Evolutionary conservation across 2,797 vertebrate genomes (phyloP).

Genomic region (Chrosomus eos): DNA sequence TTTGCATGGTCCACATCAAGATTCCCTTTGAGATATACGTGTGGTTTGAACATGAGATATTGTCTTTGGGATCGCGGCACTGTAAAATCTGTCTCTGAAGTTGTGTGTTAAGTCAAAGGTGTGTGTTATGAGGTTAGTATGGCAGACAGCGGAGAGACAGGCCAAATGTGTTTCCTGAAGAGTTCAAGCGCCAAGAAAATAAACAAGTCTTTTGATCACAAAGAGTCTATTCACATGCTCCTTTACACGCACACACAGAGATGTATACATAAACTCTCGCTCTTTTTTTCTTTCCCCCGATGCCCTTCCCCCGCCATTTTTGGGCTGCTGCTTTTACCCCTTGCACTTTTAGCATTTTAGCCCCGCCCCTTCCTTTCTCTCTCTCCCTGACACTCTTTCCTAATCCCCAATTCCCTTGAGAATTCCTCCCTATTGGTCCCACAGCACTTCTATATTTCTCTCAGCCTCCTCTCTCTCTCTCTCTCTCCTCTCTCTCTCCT

Average conservation of each 20-base stretch:
- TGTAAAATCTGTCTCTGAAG: slow-evolving; percentile 61
- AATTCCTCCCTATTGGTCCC: slow-evolving; percentile 63
- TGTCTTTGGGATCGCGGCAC: slow-evolving; percentile 4
- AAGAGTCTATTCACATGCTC: slow-evolving; percentile 78
- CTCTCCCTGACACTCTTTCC: slow-evolving; percentile 50
- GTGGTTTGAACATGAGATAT: slow-evolving; percentile 2
- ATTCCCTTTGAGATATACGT: neutral
- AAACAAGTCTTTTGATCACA: slow-evolving; percentile 84
- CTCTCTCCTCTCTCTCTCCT: neutral
- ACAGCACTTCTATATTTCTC: slow-evolving; percentile 50
- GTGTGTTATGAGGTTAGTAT: slow-evolving; percentile 45
- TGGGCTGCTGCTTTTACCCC: slow-evolving; percentile 41
- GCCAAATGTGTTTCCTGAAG: slow-evolving; percentile 77
- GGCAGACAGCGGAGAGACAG: slow-evolving; percentile 70
- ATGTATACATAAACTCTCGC: slow-evolving; percentile 53
- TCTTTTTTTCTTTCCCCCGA: slow-evolving; percentile 31
- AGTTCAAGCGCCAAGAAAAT: slow-evolving; percentile 83
- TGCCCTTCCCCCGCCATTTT: slow-evolving; percentile 49
- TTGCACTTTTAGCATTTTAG: slow-evolving; percentile 58
- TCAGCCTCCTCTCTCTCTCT: neutral
- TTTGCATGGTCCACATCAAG: slow-evolving; percentile 45
- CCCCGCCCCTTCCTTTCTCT: slow-evolving; percentile 52
- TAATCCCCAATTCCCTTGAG: slow-evolving; percentile 56
- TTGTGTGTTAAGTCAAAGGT: slow-evolving; percentile 53
- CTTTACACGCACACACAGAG: slow-evolving; percentile 38